A percentile compares a stretch with the other conserved stretches of the same genome.
These are phyloP conservation scores for Lampropteryx suffumata DNA, from an alignment of 2,888 invertebrate species.

Conservation along the genomic window DNA sequence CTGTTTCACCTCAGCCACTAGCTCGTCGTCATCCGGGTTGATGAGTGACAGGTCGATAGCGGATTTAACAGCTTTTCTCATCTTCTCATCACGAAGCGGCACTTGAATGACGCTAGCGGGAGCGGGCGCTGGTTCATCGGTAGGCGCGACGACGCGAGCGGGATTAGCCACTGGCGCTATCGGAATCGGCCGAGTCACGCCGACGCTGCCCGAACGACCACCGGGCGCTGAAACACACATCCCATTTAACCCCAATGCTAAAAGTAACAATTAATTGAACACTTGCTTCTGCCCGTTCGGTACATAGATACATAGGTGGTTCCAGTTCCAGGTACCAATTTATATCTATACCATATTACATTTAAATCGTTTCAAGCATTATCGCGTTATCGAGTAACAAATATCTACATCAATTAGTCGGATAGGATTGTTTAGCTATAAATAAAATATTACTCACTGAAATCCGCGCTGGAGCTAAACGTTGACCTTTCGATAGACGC, in stretches of 20 bases:
- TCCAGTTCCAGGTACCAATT: no score
- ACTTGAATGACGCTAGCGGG: slow-evolving; percentile 47
- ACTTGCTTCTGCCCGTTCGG: no score
- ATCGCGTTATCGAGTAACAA: no score
- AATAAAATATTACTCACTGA: slow-evolving; percentile 58
- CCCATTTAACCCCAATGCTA: neutral
- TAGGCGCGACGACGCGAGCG: slow-evolving; percentile 27
- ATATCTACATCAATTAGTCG: no score
- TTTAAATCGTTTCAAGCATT: no score
- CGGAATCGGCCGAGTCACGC: slow-evolving; percentile 59
- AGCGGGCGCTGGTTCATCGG: slow-evolving; percentile 36
- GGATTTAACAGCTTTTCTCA: slow-evolving; percentile 57
- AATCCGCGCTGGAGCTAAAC: slow-evolving; percentile 70
- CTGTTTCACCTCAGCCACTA: slow-evolving; percentile 58
- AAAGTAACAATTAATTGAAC: no score
- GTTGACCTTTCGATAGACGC: slow-evolving; percentile 78
- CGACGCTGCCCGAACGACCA: slow-evolving; percentile 61
- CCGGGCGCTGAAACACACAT: slow-evolving; percentile 33
- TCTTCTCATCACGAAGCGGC: slow-evolving; percentile 55
- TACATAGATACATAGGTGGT: no score
- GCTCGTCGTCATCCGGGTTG: slow-evolving; percentile 59
- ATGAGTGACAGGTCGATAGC: slow-evolving; percentile 59
- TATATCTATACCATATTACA: no score
- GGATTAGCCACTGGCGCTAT: no score
- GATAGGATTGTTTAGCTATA: no score